Base-by-base conservation (phyloP, 2,113 vertebrate species). In the Perognathus longimembris region DNA sequence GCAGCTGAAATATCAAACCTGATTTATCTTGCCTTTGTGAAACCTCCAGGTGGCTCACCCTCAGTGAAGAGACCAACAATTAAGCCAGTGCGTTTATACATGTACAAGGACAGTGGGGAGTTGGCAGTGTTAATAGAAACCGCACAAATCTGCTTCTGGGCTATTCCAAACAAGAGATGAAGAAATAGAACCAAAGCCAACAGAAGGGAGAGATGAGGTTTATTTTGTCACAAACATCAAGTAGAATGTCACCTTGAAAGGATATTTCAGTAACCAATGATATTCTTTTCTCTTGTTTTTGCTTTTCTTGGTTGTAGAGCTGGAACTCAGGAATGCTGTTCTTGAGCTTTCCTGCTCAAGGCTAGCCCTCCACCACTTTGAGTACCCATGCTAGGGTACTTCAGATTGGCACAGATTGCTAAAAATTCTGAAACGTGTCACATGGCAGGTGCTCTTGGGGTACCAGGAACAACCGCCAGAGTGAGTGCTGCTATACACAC, bases 161-260 rank as follows among this genome's bases (percentile, higher is more conserved):
- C 59, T 80, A 30, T 94, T 97, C 85, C 87, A 97, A 96, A 94
- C 79, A 90, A 88, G 81, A 84, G 67, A 71, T 91, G 75, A 94
- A 93, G 93, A 86, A 92, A 93, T 59, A 79, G n/a, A 95, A 91
- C 14, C 38, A 2, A 88, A 96, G 81, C 75, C 82, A 93, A 57
- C 28, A 78, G 30, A 61, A n/a, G 94, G 96, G 75, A 70, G 59
- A 94, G 95, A 95, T 38, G 91, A 91, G 94, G 91, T 97, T 95
- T 70, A 66, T 17, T 81, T 10, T 54, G 50, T 82, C 69, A 96
- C 89, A 97, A 96, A 95, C 59, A 64, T 64, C 84, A 81, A 93
- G 59, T 3, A 40, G 50, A 81, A 91, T 80, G 85, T 91, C 36
- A 85, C 89, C 92, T 96, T 85, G 42, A 80, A 95, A 96, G 96